A percentile compares a stretch with the other conserved stretches of the same genome.
phyloP scores from a whole-genome alignment of 2,888 invertebrate genomes.

The Cremastobaeus sp. region DNA sequence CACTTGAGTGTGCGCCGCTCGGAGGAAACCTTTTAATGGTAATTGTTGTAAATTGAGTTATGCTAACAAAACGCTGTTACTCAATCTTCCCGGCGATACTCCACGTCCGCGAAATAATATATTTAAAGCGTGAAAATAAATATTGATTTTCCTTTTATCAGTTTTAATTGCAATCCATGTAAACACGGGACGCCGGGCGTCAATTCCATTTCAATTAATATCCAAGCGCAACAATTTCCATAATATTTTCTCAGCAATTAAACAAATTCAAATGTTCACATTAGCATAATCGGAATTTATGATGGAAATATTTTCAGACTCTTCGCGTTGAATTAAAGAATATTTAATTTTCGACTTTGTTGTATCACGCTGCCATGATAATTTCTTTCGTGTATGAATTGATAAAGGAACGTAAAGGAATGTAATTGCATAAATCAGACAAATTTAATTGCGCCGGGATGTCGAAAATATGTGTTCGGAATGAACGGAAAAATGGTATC shows the following conservation, averaged over 20 bases:
- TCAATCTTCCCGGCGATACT: slow-evolving; percentile 13
- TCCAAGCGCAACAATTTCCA: neutral
- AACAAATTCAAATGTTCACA: slow-evolving; percentile 8
- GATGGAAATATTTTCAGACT: no score
- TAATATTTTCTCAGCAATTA: slow-evolving; percentile 22
- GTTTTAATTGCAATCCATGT: slow-evolving; percentile 3
- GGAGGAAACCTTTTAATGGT: slow-evolving; percentile 13
- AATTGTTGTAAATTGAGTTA: slow-evolving; percentile 24
- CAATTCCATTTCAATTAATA: slow-evolving; percentile 12
- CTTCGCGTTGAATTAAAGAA: no score
- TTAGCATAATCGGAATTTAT: no score
- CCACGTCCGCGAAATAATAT: slow-evolving; percentile 16
- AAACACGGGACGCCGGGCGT: neutral
- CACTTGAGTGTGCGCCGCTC: neutral
- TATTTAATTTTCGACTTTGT: no score
- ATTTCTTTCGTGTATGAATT: slow-evolving; percentile 18
- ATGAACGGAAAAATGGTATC: slow-evolving; percentile 9
- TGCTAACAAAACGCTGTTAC: slow-evolving; percentile 19
- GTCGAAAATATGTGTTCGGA: slow-evolving; percentile 2
- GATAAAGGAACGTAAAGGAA: no score
- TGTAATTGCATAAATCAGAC: neutral
- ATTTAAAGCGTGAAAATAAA: neutral
- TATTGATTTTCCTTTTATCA: slow-evolving; percentile 19
- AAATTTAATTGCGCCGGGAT: slow-evolving; percentile 14
- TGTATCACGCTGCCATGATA: no score